phyloP scores from a whole-genome alignment of 37 sponge, comb jelly and placozoan genomes.

The Spongilla lacustris region DNA sequence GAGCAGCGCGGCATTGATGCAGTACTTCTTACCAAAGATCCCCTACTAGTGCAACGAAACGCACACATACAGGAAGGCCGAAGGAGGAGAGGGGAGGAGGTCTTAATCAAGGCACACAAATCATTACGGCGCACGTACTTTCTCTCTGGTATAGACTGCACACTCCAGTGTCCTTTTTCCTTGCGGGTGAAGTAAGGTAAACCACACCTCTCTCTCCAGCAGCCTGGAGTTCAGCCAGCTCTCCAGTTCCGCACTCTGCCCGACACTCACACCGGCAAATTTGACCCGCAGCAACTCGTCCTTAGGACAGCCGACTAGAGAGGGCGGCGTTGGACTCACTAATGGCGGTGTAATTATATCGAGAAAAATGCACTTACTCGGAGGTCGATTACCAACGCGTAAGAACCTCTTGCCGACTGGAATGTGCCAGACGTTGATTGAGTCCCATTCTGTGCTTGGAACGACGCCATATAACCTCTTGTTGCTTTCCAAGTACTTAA shows the following conservation, averaged over 20 bases:
- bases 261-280: conserved; percentile 51
- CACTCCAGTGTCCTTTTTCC: conserved; percentile 18
- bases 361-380: conserved; percentile 41
- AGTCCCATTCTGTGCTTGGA: background rate
- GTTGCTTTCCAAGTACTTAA: conserved; percentile 1
- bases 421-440: conserved; percentile 59
- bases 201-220: conserved; percentile 16
- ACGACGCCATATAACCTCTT: conserved; percentile 20
- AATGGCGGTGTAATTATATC: no score
- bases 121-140: background rate
- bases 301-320: conserved; percentile 1
- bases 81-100: background rate
- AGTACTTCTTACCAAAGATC: background rate
- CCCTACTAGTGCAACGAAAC: background rate
- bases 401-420: conserved; percentile 19
- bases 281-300: conserved; percentile 26
- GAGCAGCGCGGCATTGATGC: conserved; percentile 48
- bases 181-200: conserved; percentile 15
- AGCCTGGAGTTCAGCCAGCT: conserved; percentile 30
- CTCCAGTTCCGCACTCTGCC: background rate
- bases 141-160: conserved; percentile 20
- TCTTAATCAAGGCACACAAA: background rate
- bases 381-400: conserved; percentile 10
- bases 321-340: no score
- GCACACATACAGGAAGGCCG: background rate